Conservation (phyloP, 2,888 invertebrate genomes). For the Thysanoteuthis rhombus region DNA sequence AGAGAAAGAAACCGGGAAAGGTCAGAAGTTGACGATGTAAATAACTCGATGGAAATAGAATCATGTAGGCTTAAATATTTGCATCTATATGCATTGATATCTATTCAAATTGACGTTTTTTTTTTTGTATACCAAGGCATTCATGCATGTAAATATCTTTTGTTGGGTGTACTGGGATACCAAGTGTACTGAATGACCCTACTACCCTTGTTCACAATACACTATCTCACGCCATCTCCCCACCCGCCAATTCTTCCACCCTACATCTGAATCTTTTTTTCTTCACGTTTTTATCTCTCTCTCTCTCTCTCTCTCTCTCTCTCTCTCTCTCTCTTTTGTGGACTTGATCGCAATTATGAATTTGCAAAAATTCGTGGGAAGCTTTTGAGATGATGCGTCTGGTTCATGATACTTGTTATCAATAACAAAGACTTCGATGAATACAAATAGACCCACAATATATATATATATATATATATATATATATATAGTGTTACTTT, state of each 20-base stretch:
- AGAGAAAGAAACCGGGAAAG: neutral
- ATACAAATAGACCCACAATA: no score
- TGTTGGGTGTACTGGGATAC: neutral
- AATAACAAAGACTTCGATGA: no score
- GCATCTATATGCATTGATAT: neutral
- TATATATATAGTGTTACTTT: no score
- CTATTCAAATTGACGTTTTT: no score
- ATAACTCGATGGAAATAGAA: neutral
- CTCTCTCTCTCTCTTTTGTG: neutral
- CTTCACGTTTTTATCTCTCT: neutral
- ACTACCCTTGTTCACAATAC: neutral
- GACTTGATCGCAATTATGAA: no score
- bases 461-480: no score
- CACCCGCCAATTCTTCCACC: neutral
- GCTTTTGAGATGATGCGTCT: no score
- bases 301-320: neutral
- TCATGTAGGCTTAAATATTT: neutral
- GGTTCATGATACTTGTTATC: no score
- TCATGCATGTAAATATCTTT: neutral
- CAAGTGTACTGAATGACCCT: neutral
- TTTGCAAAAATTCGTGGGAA: no score
- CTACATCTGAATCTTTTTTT: neutral
- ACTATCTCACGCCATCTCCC: neutral
- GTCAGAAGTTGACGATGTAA: neutral
- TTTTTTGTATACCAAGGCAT: neutral